phyloP scores from a whole-genome alignment of 2,797 vertebrate species.

The Kryptopterus vitreolus region DNA sequence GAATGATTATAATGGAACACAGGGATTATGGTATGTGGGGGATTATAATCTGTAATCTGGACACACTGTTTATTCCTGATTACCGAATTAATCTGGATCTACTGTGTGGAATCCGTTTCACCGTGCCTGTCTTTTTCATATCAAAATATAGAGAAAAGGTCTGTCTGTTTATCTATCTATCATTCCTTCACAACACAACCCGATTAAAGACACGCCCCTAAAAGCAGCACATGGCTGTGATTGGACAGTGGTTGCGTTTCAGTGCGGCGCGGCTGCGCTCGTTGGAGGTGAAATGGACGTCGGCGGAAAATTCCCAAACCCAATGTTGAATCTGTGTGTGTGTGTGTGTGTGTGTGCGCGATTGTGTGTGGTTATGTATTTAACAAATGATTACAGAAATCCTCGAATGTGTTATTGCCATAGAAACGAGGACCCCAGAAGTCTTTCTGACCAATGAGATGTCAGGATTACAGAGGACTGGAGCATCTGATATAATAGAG shows the following conservation, averaged over 20 bases:
- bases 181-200: too few species aligned
- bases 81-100: background rate
- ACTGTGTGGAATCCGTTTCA: background rate
- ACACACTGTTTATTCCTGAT: background rate
- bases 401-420: background rate
- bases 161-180: background rate
- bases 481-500: background rate
- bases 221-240: background rate
- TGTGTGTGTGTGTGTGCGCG: too few species aligned
- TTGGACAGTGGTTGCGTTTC: slow-evolving; percentile 3
- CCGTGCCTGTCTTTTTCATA: background rate
- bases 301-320: background rate
- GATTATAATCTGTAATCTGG: slow-evolving; percentile 26
- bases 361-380: too few species aligned
- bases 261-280: background rate
- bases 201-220: background rate
- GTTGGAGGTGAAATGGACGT: background rate
- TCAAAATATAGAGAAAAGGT: background rate
- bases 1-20: background rate
- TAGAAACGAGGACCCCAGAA: background rate
- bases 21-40: slow-evolving; percentile 11
- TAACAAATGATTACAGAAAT: too few species aligned
- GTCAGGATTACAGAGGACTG: too few species aligned
- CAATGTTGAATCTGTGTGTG: too few species aligned
- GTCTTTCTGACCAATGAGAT: too few species aligned